A percentile compares a stretch with the other conserved stretches of the same genome.
Conservation (phyloP, 2,113 vertebrate genomes). For the Anhinga rufa region DNA sequence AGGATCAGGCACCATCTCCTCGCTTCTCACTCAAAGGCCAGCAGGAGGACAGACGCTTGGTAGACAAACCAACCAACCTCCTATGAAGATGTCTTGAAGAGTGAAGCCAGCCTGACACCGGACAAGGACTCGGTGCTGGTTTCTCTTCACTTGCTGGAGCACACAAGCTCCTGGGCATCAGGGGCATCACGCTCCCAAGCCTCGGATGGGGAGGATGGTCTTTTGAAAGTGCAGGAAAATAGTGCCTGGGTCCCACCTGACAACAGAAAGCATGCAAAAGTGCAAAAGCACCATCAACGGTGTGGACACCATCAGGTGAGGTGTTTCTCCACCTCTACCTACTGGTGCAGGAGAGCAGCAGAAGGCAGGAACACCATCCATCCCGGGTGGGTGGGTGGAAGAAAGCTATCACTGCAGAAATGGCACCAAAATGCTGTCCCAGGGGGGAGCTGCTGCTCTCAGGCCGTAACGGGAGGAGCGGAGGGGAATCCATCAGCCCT, state of each 20-base stretch:
- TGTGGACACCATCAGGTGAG: background rate
- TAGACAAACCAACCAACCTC: background rate
- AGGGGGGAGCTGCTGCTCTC: background rate
- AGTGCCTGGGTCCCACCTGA: background rate
- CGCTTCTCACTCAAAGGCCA: background rate
- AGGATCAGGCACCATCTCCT: background rate
- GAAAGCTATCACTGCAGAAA: background rate
- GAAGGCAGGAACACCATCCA: background rate
- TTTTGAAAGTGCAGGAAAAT: background rate
- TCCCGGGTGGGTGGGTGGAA: background rate
- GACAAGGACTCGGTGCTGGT: fast-evolving
- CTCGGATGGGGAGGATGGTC: background rate
- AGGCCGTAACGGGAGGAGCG: background rate
- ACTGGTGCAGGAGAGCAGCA: background rate
- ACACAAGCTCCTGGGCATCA: background rate
- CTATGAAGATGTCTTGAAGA: background rate
- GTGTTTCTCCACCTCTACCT: background rate
- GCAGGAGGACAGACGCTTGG: background rate
- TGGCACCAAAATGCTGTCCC: background rate
- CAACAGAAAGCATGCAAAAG: background rate
- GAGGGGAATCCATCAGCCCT: background rate
- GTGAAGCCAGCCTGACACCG: background rate
- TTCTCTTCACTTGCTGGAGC: background rate
- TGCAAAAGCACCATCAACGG: background rate
- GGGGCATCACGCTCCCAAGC: background rate